A percentile compares a stretch with the other conserved stretches of the same genome.
These are phyloP conservation scores for Drosophila sulfurigaster DNA, from an alignment of 1,140 invertebrate genomes.

Conservation along the genomic window DNA sequence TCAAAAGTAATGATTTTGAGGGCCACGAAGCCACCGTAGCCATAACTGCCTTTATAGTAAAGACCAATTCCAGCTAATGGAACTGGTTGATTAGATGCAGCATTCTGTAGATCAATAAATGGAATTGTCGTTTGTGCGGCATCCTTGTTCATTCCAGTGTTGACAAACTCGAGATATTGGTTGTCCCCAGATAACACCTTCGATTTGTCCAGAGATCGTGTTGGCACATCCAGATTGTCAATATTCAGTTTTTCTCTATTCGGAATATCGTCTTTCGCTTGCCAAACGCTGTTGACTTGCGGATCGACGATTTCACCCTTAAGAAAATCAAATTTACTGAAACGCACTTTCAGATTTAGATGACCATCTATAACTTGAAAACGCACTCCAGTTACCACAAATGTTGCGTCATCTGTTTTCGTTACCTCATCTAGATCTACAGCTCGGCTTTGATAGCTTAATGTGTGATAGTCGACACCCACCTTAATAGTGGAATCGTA, in stretches of 20 bases:
- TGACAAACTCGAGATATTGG: neutral
- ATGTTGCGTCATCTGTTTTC: neutral
- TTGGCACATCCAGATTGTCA: neutral
- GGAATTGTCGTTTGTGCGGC: neutral
- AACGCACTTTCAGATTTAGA: neutral
- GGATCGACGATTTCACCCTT: neutral
- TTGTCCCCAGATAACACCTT: neutral
- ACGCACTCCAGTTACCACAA: neutral
- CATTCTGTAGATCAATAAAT: constrained; percentile 2
- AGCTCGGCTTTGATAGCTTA: neutral
- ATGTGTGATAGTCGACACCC: constrained; percentile 3
- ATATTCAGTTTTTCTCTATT: neutral
- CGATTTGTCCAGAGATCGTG: neutral
- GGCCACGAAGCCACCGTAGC: no score
- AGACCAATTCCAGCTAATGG: neutral
- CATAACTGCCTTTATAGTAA: neutral
- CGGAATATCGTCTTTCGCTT: neutral
- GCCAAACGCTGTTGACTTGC: neutral
- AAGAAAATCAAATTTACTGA: neutral
- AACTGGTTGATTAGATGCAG: neutral
- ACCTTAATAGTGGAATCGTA: neutral
- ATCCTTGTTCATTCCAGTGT: neutral
- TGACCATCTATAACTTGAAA: neutral
- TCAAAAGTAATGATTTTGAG: no score
- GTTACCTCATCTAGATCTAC: neutral